Base-by-base conservation (phyloP, 2,797 vertebrate genomes). In the Aselliscus stoliczkanus region DNA sequence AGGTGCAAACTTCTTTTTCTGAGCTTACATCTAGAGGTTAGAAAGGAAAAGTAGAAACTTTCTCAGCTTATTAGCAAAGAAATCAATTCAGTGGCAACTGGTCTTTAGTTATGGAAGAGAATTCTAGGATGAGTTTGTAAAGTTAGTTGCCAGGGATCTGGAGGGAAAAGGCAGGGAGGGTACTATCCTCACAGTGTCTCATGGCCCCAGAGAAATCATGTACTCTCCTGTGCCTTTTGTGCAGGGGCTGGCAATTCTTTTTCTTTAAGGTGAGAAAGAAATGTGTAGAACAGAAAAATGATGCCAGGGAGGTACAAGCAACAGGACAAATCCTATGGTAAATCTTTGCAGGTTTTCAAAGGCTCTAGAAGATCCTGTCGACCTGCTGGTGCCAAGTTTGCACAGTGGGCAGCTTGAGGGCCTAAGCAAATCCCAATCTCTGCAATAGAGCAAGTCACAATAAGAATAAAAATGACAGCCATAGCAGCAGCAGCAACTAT, bases 281-380 rank as follows among this genome's bases (percentile, higher is more conserved):
- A 75, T 3, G 0, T 44, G 27, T 76, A 37, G 37, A 29, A 73
- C 11, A 62, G 73, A 84, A 90, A 88, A 77, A 64, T 52, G 18
- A 44, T 64, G 34, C 5, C 1, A 8, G 37, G 50, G 37, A 75
- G 62, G 37, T 70, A 42, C 4, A 84, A 47, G 15, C 20, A 77
- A 92, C 21, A 42, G 72, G 58, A 27, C 8, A 67, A 17, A 37
- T 27, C 18, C 67, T 3, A 42, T 94, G 72, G 31, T 65, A 82
- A 95, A 83, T 91, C 83, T 95, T 75, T 85, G 37, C 37, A 60
- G 39, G 69, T 58, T 62, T 29, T 77, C 72, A 83, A 82, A 85
- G 34, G 25, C 21, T 52, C 50, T 4, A 54, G 92, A 73, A 96
- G 88, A 82, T 69, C n/a, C 44, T 29, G 15, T 5, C 7, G 1